Evolutionary conservation across 2,888 invertebrate genomes (phyloP).

Genomic region (Xylocampa areola): DNA sequence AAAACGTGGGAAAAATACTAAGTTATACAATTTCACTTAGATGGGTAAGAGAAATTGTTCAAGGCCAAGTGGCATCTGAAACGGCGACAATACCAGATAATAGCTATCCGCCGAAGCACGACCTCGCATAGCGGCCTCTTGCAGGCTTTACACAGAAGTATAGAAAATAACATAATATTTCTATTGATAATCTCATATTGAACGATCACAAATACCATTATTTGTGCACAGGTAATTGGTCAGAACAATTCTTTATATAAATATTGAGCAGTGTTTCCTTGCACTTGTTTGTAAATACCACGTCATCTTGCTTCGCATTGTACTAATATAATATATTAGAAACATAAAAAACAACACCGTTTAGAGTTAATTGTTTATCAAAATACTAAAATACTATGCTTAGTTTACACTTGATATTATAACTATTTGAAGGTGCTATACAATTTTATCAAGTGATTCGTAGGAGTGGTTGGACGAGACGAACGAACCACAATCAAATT

Average conservation of each 20-base stretch:
- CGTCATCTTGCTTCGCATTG: neutral
- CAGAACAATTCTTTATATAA: constrained; percentile 2
- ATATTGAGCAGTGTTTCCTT: constrained; percentile 1
- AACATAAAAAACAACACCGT: neutral
- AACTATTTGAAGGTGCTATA: neutral
- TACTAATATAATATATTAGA: constrained; percentile 3
- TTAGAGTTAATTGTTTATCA: neutral
- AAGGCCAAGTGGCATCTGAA: no score
- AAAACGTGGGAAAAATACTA: no score
- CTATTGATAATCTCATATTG: neutral
- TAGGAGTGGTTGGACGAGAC: no score
- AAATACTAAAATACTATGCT: neutral
- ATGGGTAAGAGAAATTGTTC: no score
- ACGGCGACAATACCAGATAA: no score
- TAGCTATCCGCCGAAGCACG: no score
- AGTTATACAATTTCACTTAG: no score
- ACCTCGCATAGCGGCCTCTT: no score
- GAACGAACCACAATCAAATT: no score
- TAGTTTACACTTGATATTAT: neutral
- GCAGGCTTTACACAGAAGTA: no score
- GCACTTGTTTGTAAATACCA: constrained; percentile 8
- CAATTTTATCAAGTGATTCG: no score
- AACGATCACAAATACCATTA: neutral
- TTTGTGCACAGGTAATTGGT: neutral
- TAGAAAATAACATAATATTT: neutral